Percentiles rank a stretch among this genome's conserved stretches.
Conservation (phyloP, 2,888 invertebrate genomes). For the Spilosoma lubricipeda region DNA sequence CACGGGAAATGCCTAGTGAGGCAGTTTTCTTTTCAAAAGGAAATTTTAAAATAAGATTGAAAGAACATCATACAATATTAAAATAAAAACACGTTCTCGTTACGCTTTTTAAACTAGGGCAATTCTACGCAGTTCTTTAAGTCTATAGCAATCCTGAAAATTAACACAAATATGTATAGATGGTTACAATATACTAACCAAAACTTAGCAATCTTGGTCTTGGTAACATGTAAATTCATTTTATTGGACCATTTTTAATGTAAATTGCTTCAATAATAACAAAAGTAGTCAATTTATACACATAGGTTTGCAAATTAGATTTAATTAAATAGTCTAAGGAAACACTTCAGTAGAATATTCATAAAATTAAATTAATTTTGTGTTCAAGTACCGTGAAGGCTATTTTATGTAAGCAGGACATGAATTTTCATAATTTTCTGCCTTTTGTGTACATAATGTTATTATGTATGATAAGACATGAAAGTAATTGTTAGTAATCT, state of each 20-base stretch:
- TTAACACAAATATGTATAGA: neutral
- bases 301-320: neutral
- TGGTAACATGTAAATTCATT: neutral
- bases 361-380: neutral
- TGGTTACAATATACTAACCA: neutral
- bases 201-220: neutral
- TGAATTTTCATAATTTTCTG: neutral
- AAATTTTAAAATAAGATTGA: neutral
- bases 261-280: neutral
- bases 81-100: too few relatives aligned
- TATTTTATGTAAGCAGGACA: conserved; percentile 1
- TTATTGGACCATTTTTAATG: neutral
- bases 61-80: neutral
- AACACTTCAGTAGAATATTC: neutral
- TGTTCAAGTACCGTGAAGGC: neutral
- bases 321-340: neutral
- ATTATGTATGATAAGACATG: neutral
- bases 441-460: neutral
- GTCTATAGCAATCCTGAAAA: neutral
- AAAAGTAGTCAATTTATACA: neutral
- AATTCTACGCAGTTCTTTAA: neutral
- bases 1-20: too few relatives aligned
- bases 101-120: too few relatives aligned
- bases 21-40: too few relatives aligned
- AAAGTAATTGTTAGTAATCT: neutral